phyloP scores from a whole-genome alignment of 2,888 invertebrate genomes.

The Gisinianus flammeolus region DNA sequence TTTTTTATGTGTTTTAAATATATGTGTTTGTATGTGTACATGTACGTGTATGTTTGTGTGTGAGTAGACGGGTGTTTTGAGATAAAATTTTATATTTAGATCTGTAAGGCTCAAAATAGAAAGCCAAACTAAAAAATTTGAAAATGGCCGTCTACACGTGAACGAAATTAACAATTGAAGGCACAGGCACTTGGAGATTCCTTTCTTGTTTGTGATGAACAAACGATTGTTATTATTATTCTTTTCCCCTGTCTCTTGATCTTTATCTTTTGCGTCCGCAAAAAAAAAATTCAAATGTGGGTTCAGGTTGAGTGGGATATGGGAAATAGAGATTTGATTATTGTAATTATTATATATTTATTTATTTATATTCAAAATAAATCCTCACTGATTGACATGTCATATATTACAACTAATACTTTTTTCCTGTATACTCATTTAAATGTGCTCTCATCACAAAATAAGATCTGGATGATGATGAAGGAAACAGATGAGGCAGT shows the following conservation, averaged over 20 bases:
- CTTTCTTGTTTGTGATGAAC: neutral
- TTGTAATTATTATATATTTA: neutral
- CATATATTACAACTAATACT: neutral
- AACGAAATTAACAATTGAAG: conserved; percentile 24
- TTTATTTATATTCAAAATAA: conserved; percentile 5
- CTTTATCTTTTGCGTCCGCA: neutral
- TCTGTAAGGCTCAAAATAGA: conserved; percentile 34
- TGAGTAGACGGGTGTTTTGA: neutral
- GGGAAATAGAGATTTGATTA: neutral
- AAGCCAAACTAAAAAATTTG: neutral
- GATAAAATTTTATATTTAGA: conserved; percentile 10
- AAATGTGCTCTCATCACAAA: conserved; percentile 30
- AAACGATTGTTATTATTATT: too few species aligned
- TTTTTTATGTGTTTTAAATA: too few species aligned
- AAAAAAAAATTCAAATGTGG: neutral
- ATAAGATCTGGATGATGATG: conserved; percentile 28
- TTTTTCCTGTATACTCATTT: neutral
- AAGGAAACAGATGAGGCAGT: neutral
- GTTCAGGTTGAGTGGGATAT: neutral
- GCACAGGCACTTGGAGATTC: conserved; percentile 30
- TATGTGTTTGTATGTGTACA: neutral
- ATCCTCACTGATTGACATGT: conserved; percentile 16
- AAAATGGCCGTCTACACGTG: conserved; percentile 27
- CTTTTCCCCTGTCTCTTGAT: neutral
- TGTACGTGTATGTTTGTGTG: neutral